A percentile compares a stretch with the other conserved stretches of the same genome.
Conservation (phyloP, 2,888 invertebrate species). For the Lysandra bellargus region DNA sequence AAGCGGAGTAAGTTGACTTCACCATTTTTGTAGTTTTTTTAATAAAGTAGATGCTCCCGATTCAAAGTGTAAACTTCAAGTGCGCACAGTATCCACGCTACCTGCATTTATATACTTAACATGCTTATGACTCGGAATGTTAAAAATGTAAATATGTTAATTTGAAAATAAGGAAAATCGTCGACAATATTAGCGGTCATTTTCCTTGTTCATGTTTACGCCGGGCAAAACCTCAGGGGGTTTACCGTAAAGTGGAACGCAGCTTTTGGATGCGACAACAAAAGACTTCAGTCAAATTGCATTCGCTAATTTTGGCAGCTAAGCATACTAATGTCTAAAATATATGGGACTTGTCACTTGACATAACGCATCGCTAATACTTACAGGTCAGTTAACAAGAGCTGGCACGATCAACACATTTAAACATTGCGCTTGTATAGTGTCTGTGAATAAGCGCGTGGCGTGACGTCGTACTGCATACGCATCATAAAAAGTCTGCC, state of each 20-base stretch:
- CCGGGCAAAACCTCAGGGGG: background rate
- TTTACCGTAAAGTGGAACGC: background rate
- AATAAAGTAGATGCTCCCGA: background rate
- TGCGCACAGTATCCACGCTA: background rate
- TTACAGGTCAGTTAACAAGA: too few species aligned
- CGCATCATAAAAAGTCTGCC: too few species aligned
- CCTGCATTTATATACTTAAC: background rate
- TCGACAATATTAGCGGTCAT: background rate
- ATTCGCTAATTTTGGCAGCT: background rate
- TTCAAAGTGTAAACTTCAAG: background rate
- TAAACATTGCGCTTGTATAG: too few species aligned
- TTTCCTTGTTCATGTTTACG: background rate
- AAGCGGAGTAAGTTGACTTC: background rate
- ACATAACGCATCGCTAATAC: too few species aligned
- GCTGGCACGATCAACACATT: too few species aligned
- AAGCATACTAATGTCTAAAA: too few species aligned
- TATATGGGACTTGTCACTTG: too few species aligned
- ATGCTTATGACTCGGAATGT: background rate
- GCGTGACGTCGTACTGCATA: too few species aligned
- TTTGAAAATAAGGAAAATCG: constrained; percentile 10
- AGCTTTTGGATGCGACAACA: background rate
- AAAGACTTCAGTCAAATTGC: background rate
- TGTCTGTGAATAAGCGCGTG: too few species aligned
- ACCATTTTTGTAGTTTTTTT: background rate
- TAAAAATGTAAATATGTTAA: background rate